phyloP scores from a whole-genome alignment of 1,140 invertebrate genomes.

The Ceratina calcarata region DNA sequence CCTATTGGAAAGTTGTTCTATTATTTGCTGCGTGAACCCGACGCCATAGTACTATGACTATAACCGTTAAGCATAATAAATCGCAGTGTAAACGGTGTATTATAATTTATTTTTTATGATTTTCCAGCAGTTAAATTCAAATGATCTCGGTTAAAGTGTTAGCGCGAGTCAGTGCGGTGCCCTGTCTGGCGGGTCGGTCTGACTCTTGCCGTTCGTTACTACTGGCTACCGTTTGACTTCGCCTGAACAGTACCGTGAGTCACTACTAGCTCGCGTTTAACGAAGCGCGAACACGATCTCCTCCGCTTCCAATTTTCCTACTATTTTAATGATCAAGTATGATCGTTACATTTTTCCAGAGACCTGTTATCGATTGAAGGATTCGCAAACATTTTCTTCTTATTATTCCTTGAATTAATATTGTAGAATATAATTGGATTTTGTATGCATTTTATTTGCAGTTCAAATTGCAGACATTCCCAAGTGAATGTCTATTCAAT shows the following conservation, averaged over 20 bases:
- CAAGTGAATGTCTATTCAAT: too few relatives aligned
- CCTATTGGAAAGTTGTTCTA: neutral
- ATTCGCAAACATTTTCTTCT: too few relatives aligned
- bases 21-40: too few relatives aligned
- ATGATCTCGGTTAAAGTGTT: neutral
- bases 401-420: too few relatives aligned
- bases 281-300: neutral
- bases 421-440: too few relatives aligned
- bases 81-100: neutral
- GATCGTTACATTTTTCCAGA: too few relatives aligned
- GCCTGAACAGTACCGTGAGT: neutral
- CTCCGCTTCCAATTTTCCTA: too few relatives aligned
- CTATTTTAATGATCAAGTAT: neutral
- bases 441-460: too few relatives aligned
- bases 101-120: neutral
- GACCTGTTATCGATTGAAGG: too few relatives aligned
- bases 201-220: neutral
- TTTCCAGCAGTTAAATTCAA: conserved; percentile 10
- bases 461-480: too few relatives aligned
- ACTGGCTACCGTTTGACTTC: neutral
- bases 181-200: neutral
- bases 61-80: neutral
- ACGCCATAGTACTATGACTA: too few relatives aligned
- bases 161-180: neutral
- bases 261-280: conserved; percentile 19